Evolutionary conservation across 2,797 vertebrate species (phyloP).

Genomic region (Thamnophis elegans): DNA sequence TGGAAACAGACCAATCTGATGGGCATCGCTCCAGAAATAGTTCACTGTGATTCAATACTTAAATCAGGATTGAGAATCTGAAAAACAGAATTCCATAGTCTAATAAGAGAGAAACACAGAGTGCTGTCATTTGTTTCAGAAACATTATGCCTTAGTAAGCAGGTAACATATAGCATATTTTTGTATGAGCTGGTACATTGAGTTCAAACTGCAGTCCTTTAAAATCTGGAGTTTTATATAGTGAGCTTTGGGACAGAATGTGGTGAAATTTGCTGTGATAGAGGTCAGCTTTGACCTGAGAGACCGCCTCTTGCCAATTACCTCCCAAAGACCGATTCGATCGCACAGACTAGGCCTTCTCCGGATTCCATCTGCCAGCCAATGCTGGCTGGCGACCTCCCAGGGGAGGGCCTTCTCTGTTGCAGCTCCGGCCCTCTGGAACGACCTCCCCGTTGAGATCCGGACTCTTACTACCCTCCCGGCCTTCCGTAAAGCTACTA

Average conservation of each 20-base stretch:
- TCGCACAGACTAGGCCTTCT: no score
- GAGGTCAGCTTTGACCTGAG: no score
- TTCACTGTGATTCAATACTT: not conserved
- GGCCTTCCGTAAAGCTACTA: no score
- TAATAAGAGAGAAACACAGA: not conserved
- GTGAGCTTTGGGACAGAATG: not conserved
- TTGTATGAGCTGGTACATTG: not conserved
- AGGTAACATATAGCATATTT: not conserved
- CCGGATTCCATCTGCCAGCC: no score
- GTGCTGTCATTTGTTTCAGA: not conserved
- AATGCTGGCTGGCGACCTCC: no score
- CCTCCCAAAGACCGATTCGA: no score
- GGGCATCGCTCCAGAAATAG: not conserved
- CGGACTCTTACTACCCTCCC: no score
- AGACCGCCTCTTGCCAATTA: no score
- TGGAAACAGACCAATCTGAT: not conserved
- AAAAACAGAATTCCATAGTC: not conserved
- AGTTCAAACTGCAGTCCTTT: not conserved
- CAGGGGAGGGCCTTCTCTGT: no score
- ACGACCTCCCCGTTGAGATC: no score
- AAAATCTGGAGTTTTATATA: not conserved
- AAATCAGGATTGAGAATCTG: not conserved
- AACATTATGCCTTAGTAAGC: not conserved
- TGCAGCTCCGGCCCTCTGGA: no score
- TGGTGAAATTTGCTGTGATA: not conserved